Conservation (phyloP, 2,888 invertebrate genomes). For the Oligia strigilis region DNA sequence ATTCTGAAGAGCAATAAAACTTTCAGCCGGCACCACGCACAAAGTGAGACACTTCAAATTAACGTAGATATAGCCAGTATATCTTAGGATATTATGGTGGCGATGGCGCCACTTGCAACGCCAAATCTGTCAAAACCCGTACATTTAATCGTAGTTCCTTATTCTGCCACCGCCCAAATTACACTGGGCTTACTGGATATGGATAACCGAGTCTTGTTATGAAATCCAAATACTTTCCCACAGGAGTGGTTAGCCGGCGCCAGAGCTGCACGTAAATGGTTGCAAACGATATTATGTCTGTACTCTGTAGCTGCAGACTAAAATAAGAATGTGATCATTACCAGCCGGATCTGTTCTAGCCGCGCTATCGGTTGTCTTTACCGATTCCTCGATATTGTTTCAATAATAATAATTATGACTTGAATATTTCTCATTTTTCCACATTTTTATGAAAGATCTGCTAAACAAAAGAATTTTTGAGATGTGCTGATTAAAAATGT, state of each 20-base stretch:
- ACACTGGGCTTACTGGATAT: slow-evolving; percentile 26
- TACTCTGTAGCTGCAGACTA: slow-evolving; percentile 53
- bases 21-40: slow-evolving; percentile 48
- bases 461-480: slow-evolving; percentile 27
- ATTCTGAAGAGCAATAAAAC: slow-evolving; percentile 47
- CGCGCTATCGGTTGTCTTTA: slow-evolving; percentile 47
- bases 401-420: slow-evolving; percentile 52
- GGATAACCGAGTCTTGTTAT: slow-evolving; percentile 42
- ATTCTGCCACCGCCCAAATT: slow-evolving; percentile 1
- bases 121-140: neutral
- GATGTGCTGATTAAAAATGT: slow-evolving; percentile 22
- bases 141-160: slow-evolving; percentile 20
- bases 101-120: slow-evolving; percentile 35
- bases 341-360: slow-evolving; percentile 65
- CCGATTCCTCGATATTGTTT: slow-evolving; percentile 39
- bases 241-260: slow-evolving; percentile 51
- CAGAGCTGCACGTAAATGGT: slow-evolving; percentile 60
- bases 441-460: slow-evolving; percentile 34
- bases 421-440: slow-evolving; percentile 37
- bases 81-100: slow-evolving; percentile 27
- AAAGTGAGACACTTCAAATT: slow-evolving; percentile 49
- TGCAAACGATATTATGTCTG: slow-evolving; percentile 60
- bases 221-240: slow-evolving; percentile 57
- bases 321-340: slow-evolving; percentile 67
- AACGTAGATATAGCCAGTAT: slow-evolving; percentile 20